Conservation (phyloP, 2,113 vertebrate species). For the Microtus pennsylvanicus region DNA sequence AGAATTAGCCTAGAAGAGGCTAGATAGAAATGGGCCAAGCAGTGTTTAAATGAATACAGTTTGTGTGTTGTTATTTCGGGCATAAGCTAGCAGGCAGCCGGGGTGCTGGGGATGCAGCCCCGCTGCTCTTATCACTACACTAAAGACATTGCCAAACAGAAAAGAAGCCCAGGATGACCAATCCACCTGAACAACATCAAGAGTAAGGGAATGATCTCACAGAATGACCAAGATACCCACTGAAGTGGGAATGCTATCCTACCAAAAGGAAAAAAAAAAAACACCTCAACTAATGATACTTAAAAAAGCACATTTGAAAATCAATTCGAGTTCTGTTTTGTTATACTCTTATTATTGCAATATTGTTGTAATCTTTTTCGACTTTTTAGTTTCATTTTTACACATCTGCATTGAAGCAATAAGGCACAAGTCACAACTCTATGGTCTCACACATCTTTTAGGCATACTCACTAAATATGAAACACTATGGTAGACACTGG, state of each 20-base stretch:
- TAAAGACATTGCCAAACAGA: neutral
- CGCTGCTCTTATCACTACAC: no score
- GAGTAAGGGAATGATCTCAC: neutral
- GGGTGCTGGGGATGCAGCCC: no score
- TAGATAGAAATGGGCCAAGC: no score
- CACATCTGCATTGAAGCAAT: neutral
- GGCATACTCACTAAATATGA: neutral
- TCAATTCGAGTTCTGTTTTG: neutral
- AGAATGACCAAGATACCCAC: neutral
- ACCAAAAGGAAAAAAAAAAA: neutral
- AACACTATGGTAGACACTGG: neutral
- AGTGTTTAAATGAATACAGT: no score
- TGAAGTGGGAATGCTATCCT: neutral
- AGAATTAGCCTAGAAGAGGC: no score
- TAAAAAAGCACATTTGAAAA: neutral
- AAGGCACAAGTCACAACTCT: neutral
- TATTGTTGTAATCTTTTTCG: neutral
- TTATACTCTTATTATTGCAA: neutral
- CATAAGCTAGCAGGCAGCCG: no score
- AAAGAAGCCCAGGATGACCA: neutral
- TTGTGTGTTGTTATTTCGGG: no score
- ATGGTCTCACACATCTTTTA: neutral
- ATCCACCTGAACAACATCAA: neutral
- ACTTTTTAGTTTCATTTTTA: constrained; percentile 19
- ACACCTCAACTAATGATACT: neutral